Base-by-base conservation (phyloP, 2,888 invertebrate genomes). In the Tineola bisselliella region DNA sequence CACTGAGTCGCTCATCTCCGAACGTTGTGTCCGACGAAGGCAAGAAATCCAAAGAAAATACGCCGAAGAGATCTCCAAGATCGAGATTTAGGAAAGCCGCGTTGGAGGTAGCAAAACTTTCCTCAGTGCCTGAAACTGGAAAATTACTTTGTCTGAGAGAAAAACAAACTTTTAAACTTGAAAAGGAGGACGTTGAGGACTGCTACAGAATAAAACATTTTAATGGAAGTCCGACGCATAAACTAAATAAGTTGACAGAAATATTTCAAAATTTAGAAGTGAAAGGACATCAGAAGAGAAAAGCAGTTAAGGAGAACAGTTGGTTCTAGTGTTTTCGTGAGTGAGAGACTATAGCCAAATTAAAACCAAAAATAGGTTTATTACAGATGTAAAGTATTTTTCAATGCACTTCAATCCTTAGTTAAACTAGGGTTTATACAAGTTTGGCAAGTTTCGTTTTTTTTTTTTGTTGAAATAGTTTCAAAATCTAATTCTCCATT, bases 291-390 rank as follows among this genome's bases (percentile, higher is more conserved):
- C 75, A 79, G 62, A 74, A 78, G 65, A 81, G 84, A 44, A 81
- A 71, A 66, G 75, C 84, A 71, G 87, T 79, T 73, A 87, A 77
- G 66, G 87, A 79, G 65, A 81, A 88, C 68, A 84, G 84, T 72
- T 88, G 88, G 87, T 87, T 88, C 69, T 88, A 73, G 48, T 17
- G 48, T n/a, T n/a, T n/a, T n/a, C n/a, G n/a, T n/a, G n/a, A n/a
- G n/a, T n/a, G 25, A 4, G 25, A 25, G 25, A 25, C 25, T 25
- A 25, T 69, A 25, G 25, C 25, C 25, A 25, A 25, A 25, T 4
- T 4, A 6, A 25, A 25, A 25, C 6, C 25, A 4, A 6, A 25
- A 25, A n/a, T n/a, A n/a, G n/a, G n/a, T n/a, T n/a, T n/a, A n/a
- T n/a, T n/a, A n/a, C n/a, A n/a, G n/a, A n/a, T n/a, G n/a, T n/a